These are phyloP conservation scores for Raphicerus campestris DNA, from an alignment of 2,113 vertebrate species.

Conservation along the genomic window DNA sequence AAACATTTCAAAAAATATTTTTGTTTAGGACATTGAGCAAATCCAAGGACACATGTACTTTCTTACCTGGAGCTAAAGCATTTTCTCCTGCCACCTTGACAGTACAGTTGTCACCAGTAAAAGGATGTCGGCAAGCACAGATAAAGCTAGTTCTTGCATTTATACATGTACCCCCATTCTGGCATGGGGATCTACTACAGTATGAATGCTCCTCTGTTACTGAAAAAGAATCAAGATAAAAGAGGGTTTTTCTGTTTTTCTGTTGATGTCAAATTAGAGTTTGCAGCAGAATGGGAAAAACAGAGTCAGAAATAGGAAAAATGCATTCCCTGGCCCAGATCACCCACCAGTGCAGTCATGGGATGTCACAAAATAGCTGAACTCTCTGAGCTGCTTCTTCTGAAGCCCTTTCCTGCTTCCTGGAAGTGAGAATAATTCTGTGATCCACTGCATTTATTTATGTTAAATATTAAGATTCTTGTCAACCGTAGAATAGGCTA, in stretches of 20 bases:
- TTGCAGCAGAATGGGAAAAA: background rate
- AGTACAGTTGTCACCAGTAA: constrained; percentile 81
- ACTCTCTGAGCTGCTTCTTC: background rate
- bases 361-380: background rate
- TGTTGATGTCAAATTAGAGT: background rate
- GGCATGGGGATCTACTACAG: constrained; percentile 78
- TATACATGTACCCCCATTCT: constrained; percentile 85
- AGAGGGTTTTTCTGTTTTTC: background rate
- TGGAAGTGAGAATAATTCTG: background rate
- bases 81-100: constrained; percentile 75
- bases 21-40: background rate
- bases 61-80: constrained; percentile 76
- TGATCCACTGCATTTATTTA: background rate
- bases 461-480: background rate
- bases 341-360: no score
- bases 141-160: constrained; percentile 66
- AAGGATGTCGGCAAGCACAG: constrained; percentile 85
- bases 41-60: background rate
- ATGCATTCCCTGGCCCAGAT: background rate
- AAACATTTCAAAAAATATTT: background rate
- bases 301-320: background rate
- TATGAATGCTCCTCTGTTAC: constrained; percentile 63
- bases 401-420: background rate
- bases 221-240: background rate
- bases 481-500: background rate